phyloP scores from a whole-genome alignment of 2,797 vertebrate species.

The Manis javanica region DNA sequence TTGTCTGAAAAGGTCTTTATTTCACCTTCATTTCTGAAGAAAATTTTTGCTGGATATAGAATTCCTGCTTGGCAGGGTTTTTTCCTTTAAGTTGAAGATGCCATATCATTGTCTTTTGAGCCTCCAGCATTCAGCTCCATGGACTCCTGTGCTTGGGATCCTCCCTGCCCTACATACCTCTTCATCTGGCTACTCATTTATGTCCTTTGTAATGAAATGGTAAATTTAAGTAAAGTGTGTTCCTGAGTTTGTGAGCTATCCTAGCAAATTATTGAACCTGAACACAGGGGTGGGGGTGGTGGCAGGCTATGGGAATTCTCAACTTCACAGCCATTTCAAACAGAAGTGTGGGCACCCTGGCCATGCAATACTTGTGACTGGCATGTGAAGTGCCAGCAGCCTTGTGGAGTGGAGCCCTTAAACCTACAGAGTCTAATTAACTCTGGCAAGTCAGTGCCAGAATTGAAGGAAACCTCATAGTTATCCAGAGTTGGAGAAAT shows the following conservation, averaged over 20 bases:
- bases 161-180: background rate
- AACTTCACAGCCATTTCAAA: background rate
- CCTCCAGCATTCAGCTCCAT: background rate
- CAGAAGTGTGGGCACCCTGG: background rate
- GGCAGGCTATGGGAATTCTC: background rate
- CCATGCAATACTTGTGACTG: too few species aligned
- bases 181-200: background rate
- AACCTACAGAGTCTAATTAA: rapidly evolving
- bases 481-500: background rate
- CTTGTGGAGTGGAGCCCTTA: background rate
- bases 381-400: background rate
- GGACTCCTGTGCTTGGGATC: background rate
- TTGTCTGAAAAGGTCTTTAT: background rate
- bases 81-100: background rate
- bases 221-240: background rate
- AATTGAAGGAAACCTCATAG: background rate
- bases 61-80: background rate
- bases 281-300: too few species aligned
- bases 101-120: background rate
- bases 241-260: background rate
- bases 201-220: background rate
- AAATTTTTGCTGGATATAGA: background rate
- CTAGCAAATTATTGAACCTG: background rate
- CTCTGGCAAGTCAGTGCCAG: background rate
- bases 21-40: background rate